Evolutionary conservation across 92 coral and sea anemone genomes (phyloP).

Genomic region (Metridium senile): DNA sequence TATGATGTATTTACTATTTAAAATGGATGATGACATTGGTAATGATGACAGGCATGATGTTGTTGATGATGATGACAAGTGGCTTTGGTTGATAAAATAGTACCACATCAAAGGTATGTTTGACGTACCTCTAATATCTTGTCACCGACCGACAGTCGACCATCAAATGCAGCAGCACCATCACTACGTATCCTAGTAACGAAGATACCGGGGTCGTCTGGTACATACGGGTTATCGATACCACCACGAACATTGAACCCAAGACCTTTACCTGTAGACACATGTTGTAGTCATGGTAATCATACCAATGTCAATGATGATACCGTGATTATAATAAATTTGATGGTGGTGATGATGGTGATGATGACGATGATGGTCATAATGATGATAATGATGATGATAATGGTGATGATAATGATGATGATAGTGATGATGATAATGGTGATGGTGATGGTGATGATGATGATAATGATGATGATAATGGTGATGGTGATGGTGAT

Average conservation of each 20-base stretch:
- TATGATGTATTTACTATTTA: too few species aligned
- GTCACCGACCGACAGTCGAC: conserved; percentile 83
- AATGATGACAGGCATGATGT: too few species aligned
- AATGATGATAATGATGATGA: not conserved
- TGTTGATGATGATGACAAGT: too few species aligned
- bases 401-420: not conserved
- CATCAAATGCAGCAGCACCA: conserved; percentile 91
- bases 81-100: too few species aligned
- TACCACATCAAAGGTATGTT: too few species aligned
- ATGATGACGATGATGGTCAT: not conserved
- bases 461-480: not conserved
- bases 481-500: not conserved
- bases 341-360: not conserved
- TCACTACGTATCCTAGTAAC: conserved; percentile 82
- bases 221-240: conserved; percentile 84
- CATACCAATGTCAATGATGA: not conserved
- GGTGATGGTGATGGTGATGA: not conserved
- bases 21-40: too few species aligned
- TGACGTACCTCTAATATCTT: conserved; percentile 89
- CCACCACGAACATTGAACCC: conserved; percentile 99
- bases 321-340: not conserved
- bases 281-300: not conserved
- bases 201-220: conserved; percentile 90
- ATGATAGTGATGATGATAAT: not conserved
- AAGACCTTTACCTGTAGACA: conserved; percentile 56